Conservation (phyloP, 2,113 vertebrate genomes). For the Nothoprocta perdicaria region DNA sequence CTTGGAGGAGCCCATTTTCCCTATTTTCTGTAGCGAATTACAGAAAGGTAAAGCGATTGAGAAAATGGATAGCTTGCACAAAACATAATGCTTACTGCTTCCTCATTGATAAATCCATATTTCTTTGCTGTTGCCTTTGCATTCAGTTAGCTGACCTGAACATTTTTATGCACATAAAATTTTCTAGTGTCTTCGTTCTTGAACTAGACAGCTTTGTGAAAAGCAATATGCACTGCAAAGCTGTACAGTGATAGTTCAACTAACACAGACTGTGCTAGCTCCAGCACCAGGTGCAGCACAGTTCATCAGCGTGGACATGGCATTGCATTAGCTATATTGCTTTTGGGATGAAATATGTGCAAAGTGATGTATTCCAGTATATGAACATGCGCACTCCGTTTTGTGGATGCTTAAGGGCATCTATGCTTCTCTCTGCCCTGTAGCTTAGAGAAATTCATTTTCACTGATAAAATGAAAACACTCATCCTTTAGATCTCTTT, state of each 20-base stretch:
- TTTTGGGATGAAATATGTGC: neutral
- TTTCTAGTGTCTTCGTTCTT: neutral
- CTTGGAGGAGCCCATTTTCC: neutral
- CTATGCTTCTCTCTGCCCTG: neutral
- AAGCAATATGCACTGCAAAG: neutral
- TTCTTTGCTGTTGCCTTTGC: neutral
- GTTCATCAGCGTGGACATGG: neutral
- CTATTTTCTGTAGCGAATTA: neutral
- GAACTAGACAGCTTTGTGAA: neutral
- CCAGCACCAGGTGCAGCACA: neutral
- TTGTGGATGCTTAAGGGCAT: neutral
- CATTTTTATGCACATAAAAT: neutral
- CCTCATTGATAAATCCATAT: neutral
- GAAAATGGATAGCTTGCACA: neutral
- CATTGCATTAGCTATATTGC: neutral
- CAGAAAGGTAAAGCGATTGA: neutral
- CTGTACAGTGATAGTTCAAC: neutral
- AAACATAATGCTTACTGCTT: neutral
- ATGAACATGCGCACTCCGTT: neutral
- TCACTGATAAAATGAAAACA: neutral
- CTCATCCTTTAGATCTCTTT: neutral
- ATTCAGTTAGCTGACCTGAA: neutral
- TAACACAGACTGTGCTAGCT: neutral
- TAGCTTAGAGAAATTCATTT: neutral
- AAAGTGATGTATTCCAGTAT: neutral